phyloP scores from a whole-genome alignment of 2,797 vertebrate genomes.

The Champsocephalus gunnari region DNA sequence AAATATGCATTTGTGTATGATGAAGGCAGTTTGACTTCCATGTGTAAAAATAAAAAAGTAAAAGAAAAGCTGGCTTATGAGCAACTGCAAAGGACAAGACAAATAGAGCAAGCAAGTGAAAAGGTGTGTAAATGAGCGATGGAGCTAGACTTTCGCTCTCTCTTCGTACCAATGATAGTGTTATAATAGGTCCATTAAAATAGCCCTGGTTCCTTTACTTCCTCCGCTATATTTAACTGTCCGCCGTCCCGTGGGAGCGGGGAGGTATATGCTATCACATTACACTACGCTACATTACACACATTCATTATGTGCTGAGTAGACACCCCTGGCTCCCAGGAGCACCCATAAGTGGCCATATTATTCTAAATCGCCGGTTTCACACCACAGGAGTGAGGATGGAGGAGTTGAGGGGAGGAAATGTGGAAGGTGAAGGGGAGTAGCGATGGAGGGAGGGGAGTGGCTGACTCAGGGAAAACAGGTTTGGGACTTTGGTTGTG shows the following conservation, averaged over 20 bases:
- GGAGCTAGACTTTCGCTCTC: constrained; percentile 49
- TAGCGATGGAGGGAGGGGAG: constrained; percentile 44
- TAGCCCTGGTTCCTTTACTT: constrained; percentile 76
- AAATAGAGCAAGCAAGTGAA: constrained; percentile 47
- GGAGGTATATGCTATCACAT: constrained; percentile 82
- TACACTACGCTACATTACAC: constrained; percentile 85
- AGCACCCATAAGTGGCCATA: constrained; percentile 82
- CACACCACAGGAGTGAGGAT: constrained; percentile 71
- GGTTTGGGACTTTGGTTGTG: constrained; percentile 43
- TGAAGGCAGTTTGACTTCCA: constrained; percentile 29
- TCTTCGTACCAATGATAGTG: constrained; percentile 81
- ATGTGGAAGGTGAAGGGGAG: constrained; percentile 48
- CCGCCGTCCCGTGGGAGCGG: constrained; percentile 73
- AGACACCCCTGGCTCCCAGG: constrained; percentile 81
- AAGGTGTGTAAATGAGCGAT: constrained; percentile 38
- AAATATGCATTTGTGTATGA: constrained; percentile 29
- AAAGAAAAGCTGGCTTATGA: constrained; percentile 35
- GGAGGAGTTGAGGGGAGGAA: constrained; percentile 57
- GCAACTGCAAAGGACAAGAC: constrained; percentile 44
- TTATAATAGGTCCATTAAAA: constrained; percentile 84
- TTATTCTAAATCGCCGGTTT: constrained; percentile 83
- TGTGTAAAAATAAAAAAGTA: constrained; percentile 13
- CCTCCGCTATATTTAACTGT: constrained; percentile 84
- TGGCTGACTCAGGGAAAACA: constrained; percentile 63
- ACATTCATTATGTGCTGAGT: constrained; percentile 86